A percentile compares a stretch with the other conserved stretches of the same genome.
Evolutionary conservation across 30 jellyfish, hydroid and myxozoan genomes (phyloP).

Genomic region (Clytia hemisphaerica): DNA sequence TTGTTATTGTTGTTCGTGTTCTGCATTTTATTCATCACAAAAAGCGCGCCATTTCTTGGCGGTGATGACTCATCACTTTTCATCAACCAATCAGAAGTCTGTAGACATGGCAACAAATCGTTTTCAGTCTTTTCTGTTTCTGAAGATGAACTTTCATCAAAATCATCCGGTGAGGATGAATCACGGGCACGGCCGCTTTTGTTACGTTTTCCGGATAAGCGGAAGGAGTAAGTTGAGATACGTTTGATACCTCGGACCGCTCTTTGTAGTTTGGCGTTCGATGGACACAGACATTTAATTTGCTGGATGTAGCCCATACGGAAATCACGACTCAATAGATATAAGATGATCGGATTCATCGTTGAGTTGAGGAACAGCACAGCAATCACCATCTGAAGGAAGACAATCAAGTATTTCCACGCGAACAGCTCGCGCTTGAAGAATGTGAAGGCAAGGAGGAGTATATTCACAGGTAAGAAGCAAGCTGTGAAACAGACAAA

Average conservation of each 20-base stretch:
- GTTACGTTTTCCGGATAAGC: no score
- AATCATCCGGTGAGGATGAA: no score
- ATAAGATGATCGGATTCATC: slow-evolving; percentile 85
- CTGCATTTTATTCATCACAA: no score
- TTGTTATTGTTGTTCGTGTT: no score
- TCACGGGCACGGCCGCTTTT: no score
- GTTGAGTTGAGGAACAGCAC: slow-evolving; percentile 64
- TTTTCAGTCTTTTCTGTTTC: no score
- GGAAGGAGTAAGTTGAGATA: no score
- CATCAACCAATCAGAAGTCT: no score
- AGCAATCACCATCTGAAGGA: slow-evolving; percentile 38
- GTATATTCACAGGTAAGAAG: slow-evolving; percentile 73
- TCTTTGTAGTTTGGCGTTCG: not conserved
- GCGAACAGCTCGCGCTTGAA: slow-evolving; percentile 21
- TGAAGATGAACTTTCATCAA: no score
- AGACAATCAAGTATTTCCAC: slow-evolving; percentile 32
- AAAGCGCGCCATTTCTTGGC: no score
- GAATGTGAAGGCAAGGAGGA: slow-evolving; percentile 30
- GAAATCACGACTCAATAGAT: slow-evolving; percentile 62
- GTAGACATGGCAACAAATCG: no score
- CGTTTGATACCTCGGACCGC: not conserved
- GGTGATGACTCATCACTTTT: no score
- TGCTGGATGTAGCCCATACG: slow-evolving; percentile 40
- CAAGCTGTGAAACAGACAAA: slow-evolving; percentile 79
- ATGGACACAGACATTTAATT: slow-evolving; percentile 7